Base-by-base conservation (phyloP, 2,797 vertebrate species). In the Pitangus sulphuratus region DNA sequence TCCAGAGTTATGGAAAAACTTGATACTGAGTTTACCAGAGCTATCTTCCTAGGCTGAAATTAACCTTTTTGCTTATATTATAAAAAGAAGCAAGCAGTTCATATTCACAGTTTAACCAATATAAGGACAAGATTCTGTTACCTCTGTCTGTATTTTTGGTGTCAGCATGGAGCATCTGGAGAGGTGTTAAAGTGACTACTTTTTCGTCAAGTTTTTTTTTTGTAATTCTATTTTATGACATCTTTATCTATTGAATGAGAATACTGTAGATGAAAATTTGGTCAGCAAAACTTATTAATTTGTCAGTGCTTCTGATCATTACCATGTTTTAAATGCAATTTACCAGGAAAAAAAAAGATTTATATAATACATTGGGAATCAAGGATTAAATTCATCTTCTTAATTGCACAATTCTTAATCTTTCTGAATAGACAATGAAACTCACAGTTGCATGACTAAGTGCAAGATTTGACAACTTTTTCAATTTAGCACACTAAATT, bases 391-490 rank as follows among this genome's bases (percentile, higher is more conserved):
- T 95, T 92, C 9, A 74, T 96, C 78, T 61, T 90, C 68, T 93
- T 97, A 96, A 97, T 96, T 97, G 86, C 90, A 89, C 50, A 86
- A 74, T 95, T 70, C 81, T 96, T 96, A 97, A 94, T 96, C 82
- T 97, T 90, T 94, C 71, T 88, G 86, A 97, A 87, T 84, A 95
- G 91, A 97, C 64, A 92, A 96, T 91, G 90, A 97, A 97, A 94
- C 83, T 94, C 92, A 96, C 44, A 96, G 60, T 83, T 93, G 90
- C 86, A 90, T 96, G 91, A 96, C 92, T 96, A 96, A 97, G 57
- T 92, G 58, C 25, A 92, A 84, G 92, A 95, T 95, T 89, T 94
- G 94, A 97, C 95, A 96, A 90, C 64, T 94, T 96, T 92, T 97
- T 90, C 93, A 96, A 93, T 96, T 93, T 95, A 95, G 24, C 82